Conservation (phyloP, 2,888 invertebrate genomes). For the Thymelicus lineola region DNA sequence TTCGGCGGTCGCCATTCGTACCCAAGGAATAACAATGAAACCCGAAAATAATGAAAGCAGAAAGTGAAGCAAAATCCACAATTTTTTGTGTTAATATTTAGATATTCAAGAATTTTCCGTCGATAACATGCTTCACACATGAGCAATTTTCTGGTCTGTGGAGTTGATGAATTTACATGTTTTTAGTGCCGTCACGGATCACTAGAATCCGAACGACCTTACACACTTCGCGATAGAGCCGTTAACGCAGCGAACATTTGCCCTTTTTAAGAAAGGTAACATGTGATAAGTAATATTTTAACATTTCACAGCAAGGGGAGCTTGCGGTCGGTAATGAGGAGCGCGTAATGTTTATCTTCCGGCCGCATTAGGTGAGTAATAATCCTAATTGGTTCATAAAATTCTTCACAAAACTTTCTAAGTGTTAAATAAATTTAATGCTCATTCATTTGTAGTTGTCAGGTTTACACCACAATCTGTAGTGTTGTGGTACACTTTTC, state of each 20-base stretch:
- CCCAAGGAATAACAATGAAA: too few relatives aligned
- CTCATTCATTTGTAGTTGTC: conserved; percentile 55
- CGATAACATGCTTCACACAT: too few relatives aligned
- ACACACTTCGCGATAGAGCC: conserved; percentile 64
- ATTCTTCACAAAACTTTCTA: conserved; percentile 58
- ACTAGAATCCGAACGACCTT: conserved; percentile 55
- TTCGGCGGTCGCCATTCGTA: too few relatives aligned
- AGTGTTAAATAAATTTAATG: conserved; percentile 74
- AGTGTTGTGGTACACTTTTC: too few relatives aligned
- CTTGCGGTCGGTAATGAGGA: conserved; percentile 78
- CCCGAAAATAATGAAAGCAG: too few relatives aligned
- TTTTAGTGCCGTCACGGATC: conserved; percentile 47
- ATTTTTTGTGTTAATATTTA: too few relatives aligned
- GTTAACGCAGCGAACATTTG: conserved; percentile 57
- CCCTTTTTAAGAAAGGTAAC: conserved; percentile 58
- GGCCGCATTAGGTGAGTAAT: conserved; percentile 75
- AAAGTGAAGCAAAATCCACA: too few relatives aligned
- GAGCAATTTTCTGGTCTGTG: background rate
- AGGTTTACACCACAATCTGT: conserved; percentile 14
- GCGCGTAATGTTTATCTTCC: conserved; percentile 78
- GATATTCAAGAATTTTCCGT: too few relatives aligned
- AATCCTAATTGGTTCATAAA: conserved; percentile 81
- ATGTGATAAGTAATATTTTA: conserved; percentile 71
- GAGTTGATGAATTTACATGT: conserved; percentile 22
- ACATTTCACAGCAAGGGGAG: conserved; percentile 72